Base-by-base conservation (phyloP, 2,113 vertebrate genomes). In the Salvelinus fontinalis region DNA sequence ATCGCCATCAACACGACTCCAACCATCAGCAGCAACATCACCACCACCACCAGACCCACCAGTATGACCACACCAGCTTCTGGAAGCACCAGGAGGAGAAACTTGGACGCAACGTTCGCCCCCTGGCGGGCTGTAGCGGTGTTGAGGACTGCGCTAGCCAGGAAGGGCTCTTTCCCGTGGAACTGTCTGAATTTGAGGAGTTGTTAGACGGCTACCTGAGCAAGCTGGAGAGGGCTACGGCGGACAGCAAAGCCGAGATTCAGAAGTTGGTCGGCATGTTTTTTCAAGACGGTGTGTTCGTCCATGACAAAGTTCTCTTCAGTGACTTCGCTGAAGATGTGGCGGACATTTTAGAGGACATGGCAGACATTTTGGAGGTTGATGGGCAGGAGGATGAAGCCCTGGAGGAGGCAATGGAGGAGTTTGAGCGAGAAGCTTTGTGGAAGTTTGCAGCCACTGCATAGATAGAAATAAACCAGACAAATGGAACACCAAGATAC, bases 391-490 rank as follows among this genome's bases (percentile, higher is more conserved):
- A 87, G 8, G 57, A 65, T 18, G 87, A 92, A 68, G 81, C 83
- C 24, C 83, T 94, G 22, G 92, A 97, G 7, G 88, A 96, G 24
- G 93, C 90, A 0, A 96, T 95, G 75, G 96, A 97, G 8, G 95
- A 94, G 86, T 99, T 99, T 3, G 96, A 98, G 86, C 93, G 94
- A 22, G 95, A 93, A 51, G 90, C 90, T 6, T 82, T 94, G 79
- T 91, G 90, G 89, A 92, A 92, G 81, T 94, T 95, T 78, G 79
- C 89, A 0, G 80, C 85, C 70, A 74, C 81, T 0, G 81, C 82
- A 44, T 92, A 82, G 14, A 16, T 66, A 79, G 39, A 44, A 44
- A 44, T 8, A 2, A 39, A 12, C 39, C 39, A 20, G 13, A 26
- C 69, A 69, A 80, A 60, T 9, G 27, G 68, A n/a, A 70, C 75